Base-by-base conservation (phyloP, 2,797 vertebrate genomes). In the Catostomus latipinnis region DNA sequence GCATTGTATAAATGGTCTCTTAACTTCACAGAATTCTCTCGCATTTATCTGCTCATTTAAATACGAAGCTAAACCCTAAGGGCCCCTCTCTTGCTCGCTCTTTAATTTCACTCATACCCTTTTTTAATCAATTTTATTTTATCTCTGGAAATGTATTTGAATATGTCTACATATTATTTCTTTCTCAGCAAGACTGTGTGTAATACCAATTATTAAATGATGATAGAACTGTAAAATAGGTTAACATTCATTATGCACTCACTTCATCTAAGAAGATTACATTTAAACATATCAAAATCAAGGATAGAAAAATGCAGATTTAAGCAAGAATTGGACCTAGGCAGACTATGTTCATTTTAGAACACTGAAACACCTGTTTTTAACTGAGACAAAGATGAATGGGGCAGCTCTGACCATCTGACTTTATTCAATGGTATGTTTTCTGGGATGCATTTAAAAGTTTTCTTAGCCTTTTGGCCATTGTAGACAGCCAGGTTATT, bases 121-220 rank as follows among this genome's bases (percentile, higher is more conserved):
- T 74, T 83, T 69, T 76, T 92, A 92, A 94, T 94, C 90, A 92
- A 92, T 93, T 92, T 94, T 92, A 91, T 93, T 93, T 94, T 93
- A 93, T 94, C 91, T 92, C 74, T 61, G 91, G 92, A 90, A 93
- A 93, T 91, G 93, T 93, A 93, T 93, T 94, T 93, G 93, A 94
- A 93, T 93, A 93, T 91, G 90, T 91, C 91, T 92, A 93, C 92
- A 93, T 93, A 92, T 93, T 93, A 93, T 92, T 93, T 92, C 90
- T 90, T 93, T 94, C 92, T 91, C 91, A 91, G 93, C 87, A 87
- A 92, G 92, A 92, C 89, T 92, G 91, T 91, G 90, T 90, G 90
- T 90, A 89, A 93, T 93, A 94, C 94, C 91, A 94, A 94, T 94
- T 93, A 94, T 94, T 94, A 93, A 94, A 90, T 91, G 89, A 90